Evolutionary conservation across 37 sponge, comb jelly and placozoan genomes (phyloP), one percentile per base, ranked within the genome.

Genomic region (Cladorhizidae sp.): DNA sequence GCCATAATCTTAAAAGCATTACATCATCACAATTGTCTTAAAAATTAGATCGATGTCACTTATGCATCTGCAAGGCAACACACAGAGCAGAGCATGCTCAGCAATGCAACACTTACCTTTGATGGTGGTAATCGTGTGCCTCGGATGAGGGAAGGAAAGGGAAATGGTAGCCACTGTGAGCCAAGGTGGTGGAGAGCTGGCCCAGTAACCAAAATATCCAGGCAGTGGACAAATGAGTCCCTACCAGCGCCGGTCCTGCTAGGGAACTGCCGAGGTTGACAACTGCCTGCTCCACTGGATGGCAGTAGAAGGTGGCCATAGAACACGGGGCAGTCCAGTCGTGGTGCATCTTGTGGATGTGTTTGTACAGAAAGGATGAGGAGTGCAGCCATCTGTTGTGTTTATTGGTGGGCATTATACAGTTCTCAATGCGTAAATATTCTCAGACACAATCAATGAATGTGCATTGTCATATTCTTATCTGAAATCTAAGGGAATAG

Each of bases 91-190:
- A n/a, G n/a, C n/a, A n/a, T n/a, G n/a, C n/a, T n/a, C n/a, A n/a
- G 17, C 17, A 54, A 20, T 11, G 12, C 35, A 32, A 54, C 58
- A 67, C 93, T 83, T 35, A 94, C 95, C 56, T 85, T 70, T n/a
- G 43, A 49, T 97, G 98, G 42, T 97, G 98, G 85, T 52, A 97
- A 82, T 97, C 98, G 62, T 97, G 98, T n/a, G 87, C 86, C 75
- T 97, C 93, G 17, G 86, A 52, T 12, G 95, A 94, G 2, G 87
- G 90, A 67, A 94, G 68, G 50, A 97, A 89, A 14, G 98, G 98
- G 28, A 97, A 74, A 72, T 97, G 98, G 79, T 94, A 97, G 14
- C 98, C 98, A 39, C 86, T 82, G 82, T 97, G 98, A 11, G 83
- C 67, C 20, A 84, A n/a, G 21, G 83, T 83, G 36, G 89, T 90